phyloP scores from a whole-genome alignment of 2,797 vertebrate genomes.

The Spondyliosoma cantharus region DNA sequence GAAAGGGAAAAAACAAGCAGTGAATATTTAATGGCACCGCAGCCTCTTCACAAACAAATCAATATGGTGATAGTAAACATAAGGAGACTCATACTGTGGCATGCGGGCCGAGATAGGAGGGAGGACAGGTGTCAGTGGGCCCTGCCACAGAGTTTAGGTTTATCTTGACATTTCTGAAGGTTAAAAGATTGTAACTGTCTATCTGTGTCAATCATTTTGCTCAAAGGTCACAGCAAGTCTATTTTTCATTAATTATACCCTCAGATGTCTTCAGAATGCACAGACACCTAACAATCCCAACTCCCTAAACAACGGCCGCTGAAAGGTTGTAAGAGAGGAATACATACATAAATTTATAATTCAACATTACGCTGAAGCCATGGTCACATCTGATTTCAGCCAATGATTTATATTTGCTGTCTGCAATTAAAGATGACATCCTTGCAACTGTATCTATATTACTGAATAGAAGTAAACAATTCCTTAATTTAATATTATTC shows the following conservation, averaged over 20 bases:
- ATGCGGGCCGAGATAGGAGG: conserved; percentile 45
- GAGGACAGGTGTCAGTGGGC: conserved; percentile 77
- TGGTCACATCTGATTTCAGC: conserved; percentile 15
- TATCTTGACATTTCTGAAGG: conserved; percentile 87
- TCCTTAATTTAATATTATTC: too few species aligned
- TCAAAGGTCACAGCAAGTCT: conserved; percentile 85
- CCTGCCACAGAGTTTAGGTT: conserved; percentile 77
- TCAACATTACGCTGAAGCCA: conserved; percentile 27
- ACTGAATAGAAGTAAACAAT: not conserved
- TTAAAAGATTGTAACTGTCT: conserved; percentile 87
- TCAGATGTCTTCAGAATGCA: conserved; percentile 74
- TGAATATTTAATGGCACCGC: conserved; percentile 84
- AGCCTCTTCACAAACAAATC: conserved; percentile 84
- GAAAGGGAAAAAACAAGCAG: conserved; percentile 79
- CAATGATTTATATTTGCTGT: conserved; percentile 14
- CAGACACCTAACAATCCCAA: conserved; percentile 62
- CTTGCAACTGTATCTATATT: not conserved
- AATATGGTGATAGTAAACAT: conserved; percentile 81
- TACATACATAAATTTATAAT: conserved; percentile 66
- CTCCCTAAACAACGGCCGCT: conserved; percentile 56
- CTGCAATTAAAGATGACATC: conserved; percentile 6
- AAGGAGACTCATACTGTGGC: conserved; percentile 73
- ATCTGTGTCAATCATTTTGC: conserved; percentile 83
- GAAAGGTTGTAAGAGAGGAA: conserved; percentile 69
- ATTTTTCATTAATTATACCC: conserved; percentile 86